phyloP scores from a whole-genome alignment of 2,113 vertebrate species.

The Calonectris borealis region DNA sequence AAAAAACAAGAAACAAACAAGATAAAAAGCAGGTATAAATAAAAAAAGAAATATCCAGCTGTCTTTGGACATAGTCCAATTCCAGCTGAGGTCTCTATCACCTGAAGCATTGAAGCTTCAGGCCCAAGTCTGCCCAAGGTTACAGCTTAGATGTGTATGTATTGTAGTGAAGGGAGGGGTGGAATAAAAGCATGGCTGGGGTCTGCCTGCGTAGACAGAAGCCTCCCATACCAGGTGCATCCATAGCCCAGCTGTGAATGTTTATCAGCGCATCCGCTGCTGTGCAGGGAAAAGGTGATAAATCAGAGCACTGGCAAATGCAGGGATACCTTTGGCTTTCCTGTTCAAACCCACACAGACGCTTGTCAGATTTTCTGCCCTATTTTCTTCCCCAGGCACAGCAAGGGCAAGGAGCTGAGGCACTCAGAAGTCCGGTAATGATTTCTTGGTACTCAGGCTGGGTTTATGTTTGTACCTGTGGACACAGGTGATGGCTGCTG shows the following conservation, averaged over 20 bases:
- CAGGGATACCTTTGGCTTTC: neutral
- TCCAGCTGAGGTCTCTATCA: neutral
- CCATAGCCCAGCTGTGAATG: neutral
- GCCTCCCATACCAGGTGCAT: neutral
- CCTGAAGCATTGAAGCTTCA: no score
- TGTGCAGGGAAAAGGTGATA: neutral
- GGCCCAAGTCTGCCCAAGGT: neutral
- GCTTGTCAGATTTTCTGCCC: neutral
- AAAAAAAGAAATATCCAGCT: conserved; percentile 30
- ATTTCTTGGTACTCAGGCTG: neutral
- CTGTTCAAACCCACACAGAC: neutral
- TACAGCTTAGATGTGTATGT: neutral
- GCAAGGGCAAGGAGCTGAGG: neutral
- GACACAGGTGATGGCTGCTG: neutral
- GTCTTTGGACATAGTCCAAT: neutral
- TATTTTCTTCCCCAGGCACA: neutral
- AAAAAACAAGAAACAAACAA: neutral
- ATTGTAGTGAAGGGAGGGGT: neutral
- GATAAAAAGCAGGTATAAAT: neutral
- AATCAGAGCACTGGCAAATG: neutral
- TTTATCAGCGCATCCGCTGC: neutral
- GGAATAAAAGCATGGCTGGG: neutral
- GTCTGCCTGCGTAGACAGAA: neutral
- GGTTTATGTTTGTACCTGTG: neutral
- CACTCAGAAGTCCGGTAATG: neutral